These are phyloP conservation scores for Pocillopora grandis DNA, from an alignment of 92 coral and sea anemone genomes.

Conservation along the genomic window DNA sequence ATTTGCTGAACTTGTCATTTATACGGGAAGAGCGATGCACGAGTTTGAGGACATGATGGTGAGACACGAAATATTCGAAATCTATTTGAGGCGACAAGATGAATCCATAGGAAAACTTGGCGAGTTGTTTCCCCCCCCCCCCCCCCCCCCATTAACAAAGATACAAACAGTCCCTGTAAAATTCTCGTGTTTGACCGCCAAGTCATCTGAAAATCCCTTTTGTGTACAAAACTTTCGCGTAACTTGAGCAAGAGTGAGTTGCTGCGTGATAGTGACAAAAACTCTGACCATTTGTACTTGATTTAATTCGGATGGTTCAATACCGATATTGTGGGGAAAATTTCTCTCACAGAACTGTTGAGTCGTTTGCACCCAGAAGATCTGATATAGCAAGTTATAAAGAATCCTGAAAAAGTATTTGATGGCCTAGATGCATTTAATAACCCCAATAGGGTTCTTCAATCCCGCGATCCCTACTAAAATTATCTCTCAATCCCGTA, in stretches of 20 bases:
- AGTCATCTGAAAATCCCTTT: constrained; percentile 56
- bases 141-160: not conserved
- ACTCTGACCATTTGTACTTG: constrained; percentile 24
- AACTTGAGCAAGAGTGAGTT: constrained; percentile 21
- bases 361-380: constrained; percentile 1
- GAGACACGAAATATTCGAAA: constrained; percentile 42
- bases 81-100: constrained; percentile 25
- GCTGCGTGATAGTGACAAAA: not conserved
- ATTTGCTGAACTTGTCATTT: constrained; percentile 48
- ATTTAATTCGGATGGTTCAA: constrained; percentile 48
- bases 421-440: too few species aligned
- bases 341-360: constrained; percentile 39
- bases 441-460: too few species aligned
- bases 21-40: constrained; percentile 42
- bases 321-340: not conserved
- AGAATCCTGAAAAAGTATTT: too few species aligned
- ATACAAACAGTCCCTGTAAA: constrained; percentile 33
- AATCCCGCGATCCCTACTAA: too few species aligned
- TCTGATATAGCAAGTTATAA: too few species aligned
- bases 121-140: constrained; percentile 34
- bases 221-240: constrained; percentile 43
- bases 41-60: not conserved
- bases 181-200: constrained; percentile 55
- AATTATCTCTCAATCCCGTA: too few species aligned
- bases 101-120: constrained; percentile 21